These are phyloP conservation scores for Agrochola circellaris DNA, from an alignment of 2,888 invertebrate species.

Conservation along the genomic window DNA sequence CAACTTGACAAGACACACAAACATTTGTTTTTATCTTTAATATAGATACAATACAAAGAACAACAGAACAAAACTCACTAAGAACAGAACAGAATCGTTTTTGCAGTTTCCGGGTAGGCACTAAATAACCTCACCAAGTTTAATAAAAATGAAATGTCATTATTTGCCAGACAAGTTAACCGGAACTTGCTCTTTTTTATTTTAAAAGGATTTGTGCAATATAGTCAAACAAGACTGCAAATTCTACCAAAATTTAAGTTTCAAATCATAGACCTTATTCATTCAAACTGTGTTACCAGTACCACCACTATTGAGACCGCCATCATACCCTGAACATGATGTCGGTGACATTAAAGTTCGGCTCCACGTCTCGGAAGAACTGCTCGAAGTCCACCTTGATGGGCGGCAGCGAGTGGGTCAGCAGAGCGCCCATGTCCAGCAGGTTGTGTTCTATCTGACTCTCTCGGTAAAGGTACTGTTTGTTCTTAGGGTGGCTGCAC, in stretches of 20 bases:
- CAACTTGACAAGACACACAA: conserved; percentile 72
- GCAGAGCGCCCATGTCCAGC: conserved; percentile 51
- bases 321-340: conserved; percentile 59
- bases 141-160: not conserved
- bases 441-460: conserved; percentile 41
- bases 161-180: not conserved
- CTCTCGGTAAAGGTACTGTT: conserved; percentile 19
- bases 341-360: conserved; percentile 53
- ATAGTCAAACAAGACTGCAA: not conserved
- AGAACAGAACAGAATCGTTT: not conserved
- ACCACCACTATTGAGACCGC: not conserved
- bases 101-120: not conserved
- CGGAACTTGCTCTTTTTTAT: not conserved
- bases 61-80: not conserved
- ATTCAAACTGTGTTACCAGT: not conserved
- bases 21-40: not conserved
- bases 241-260: not conserved
- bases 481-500: conserved; percentile 50
- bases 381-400: conserved; percentile 38
- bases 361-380: conserved; percentile 40
- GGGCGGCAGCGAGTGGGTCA: conserved; percentile 38
- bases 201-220: not conserved
- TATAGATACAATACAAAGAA: not conserved
- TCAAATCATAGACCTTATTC: not conserved
- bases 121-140: too few species aligned